A percentile compares a stretch with the other conserved stretches of the same genome.
Evolutionary conservation across 2,797 vertebrate genomes (phyloP).

Genomic region (Nannoperca australis): DNA sequence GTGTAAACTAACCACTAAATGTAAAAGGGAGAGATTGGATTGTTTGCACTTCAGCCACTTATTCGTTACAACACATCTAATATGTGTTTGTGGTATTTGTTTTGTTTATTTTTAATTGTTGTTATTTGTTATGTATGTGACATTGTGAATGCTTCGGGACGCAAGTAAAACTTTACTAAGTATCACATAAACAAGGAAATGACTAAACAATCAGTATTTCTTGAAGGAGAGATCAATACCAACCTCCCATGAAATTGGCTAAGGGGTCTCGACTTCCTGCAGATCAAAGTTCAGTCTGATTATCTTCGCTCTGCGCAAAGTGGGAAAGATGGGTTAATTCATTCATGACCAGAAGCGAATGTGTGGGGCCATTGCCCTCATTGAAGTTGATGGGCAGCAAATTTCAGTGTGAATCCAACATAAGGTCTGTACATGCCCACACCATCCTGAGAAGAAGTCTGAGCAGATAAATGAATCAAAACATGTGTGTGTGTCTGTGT

Average conservation of each 20-base stretch:
- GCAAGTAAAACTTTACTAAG: too few species aligned
- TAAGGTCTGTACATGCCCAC: background rate
- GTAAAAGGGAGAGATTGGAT: too few species aligned
- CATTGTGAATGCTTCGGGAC: too few species aligned
- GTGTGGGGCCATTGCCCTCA: background rate
- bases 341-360: background rate
- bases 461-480: background rate
- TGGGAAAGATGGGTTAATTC: background rate
- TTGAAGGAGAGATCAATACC: background rate
- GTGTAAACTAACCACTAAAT: too few species aligned
- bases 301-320: background rate
- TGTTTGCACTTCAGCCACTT: too few species aligned
- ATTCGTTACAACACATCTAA: too few species aligned
- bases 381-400: background rate
- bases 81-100: too few species aligned
- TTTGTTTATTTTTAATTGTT: too few species aligned
- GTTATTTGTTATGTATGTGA: too few species aligned
- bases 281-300: background rate
- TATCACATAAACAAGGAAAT: too few species aligned
- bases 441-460: background rate
- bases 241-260: background rate
- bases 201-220: background rate
- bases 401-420: background rate
- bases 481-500: too few species aligned
- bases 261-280: background rate